Evolutionary conservation across 2,797 vertebrate species (phyloP), one percentile per base, ranked within the genome.

Genomic region (Peromyscus melanophrys): DNA sequence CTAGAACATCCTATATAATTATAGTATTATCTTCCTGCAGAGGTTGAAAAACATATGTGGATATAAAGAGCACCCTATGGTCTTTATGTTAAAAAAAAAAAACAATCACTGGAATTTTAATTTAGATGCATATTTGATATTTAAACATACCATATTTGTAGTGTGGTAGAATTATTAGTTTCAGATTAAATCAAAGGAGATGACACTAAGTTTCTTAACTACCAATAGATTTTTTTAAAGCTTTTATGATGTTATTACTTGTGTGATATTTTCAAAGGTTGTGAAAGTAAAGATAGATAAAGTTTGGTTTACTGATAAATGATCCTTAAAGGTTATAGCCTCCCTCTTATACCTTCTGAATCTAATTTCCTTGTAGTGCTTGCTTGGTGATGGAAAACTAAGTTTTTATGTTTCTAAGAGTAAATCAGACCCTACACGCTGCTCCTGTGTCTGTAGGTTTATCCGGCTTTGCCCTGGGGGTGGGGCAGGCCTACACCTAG

Each of bases 71-170:
- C 76, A 95, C 69, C 95, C 73, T 97, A 94, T 73, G 69, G 63
- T 97, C 96, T 97, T 96, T 96, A 96, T 84, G 80, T 97, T 96
- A 57, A 52, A 82, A 83, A 96, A 83, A 96, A 40, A 95, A 91
- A 90, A 57, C 55, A 93, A 85, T 97, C 97, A 97, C 87, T 97
- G 96, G 95, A 98, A 94, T 96, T 98, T 92, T 97, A 94, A 96
- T 85, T 97, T 93, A 98, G 92, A 94, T 95, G 65, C 95, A 29
- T 90, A 96, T 89, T 96, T 96, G 96, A 95, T 97, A 96, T 97
- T 98, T 97, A 97, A 97, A 81, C 87, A 93, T 90, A 69, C n/a
- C 95, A 65, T 97, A 89, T 97, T 90, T 96, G 90, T 94, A 80
- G 65, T 95, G 91, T 87, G 76, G 88, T 92, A 96, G 95, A 95